Base-by-base conservation (phyloP, 1,140 invertebrate genomes). In the Drosophila repleta region DNA sequence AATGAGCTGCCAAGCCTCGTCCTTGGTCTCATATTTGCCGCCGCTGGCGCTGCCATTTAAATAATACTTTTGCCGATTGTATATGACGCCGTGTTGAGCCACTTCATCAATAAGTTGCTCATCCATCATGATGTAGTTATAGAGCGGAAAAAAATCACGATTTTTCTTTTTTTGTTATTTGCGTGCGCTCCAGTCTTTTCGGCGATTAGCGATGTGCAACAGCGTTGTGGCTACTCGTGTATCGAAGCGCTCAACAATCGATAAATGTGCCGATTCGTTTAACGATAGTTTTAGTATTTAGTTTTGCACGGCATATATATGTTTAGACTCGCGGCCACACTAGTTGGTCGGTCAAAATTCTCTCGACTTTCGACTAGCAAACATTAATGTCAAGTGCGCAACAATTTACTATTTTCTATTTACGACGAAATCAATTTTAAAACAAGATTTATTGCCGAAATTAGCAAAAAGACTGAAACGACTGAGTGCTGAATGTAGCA, bases 101-200 rank as follows among this genome's bases (percentile, higher is more conserved):
- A 92, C 91, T 73, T 92, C 91, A 61, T 88, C 88, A 58, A 92
- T 92, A 46, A 92, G 52, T 66, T 90, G 87, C 60, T 92, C 91
- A 62, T 92, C 91, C 88, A 92, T 91, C 90, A 91, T 91, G 49
- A 79, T 87, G 45, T 24, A 74, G 45, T 45, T 45, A 57, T 45
- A 57, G 29, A 29, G 29, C 39, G 39, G 26, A 24, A 57, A 45
- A 43, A 56, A 57, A 45, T 29, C 39, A 57, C 39, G 39, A 21
- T 29, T 71, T 64, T 68, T 68, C 57, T 66, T 58, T 58, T 24
- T 18, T 71, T 71, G 49, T 58, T 58, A 24, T 29, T 71, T 71
- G 49, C 37, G 29, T 66, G 62, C 17, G 55, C 52, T 41, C 29
- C 49, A 58, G 26, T 66, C 15, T 53, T 66, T 71, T 71, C 68